Percentiles rank a stretch among this genome's conserved stretches.
Conservation (phyloP, 2,113 vertebrate species). For the Passer montanus region DNA sequence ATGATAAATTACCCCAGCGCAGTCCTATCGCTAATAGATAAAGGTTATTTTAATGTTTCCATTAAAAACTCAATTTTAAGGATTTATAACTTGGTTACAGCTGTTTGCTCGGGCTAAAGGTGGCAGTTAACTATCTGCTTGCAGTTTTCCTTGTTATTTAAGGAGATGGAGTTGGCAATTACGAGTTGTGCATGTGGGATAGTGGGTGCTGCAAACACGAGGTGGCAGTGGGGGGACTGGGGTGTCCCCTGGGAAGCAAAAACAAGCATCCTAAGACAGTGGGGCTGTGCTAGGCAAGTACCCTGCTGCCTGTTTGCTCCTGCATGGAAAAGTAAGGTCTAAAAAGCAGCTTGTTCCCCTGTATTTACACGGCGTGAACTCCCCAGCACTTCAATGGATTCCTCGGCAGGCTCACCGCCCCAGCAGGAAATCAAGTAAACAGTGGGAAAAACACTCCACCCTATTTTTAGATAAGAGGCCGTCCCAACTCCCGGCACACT, state of each 20-base stretch:
- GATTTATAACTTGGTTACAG: constrained; percentile 56
- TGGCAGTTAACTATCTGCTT: background rate
- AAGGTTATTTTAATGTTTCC: constrained; percentile 60
- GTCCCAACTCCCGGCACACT: accelerated
- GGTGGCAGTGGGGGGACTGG: background rate
- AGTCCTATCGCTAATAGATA: constrained; percentile 47
- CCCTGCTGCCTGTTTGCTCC: background rate
- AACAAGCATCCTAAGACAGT: background rate
- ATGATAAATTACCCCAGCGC: constrained; percentile 1
- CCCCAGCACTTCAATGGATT: constrained; percentile 5
- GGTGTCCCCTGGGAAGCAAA: background rate
- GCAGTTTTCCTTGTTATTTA: background rate
- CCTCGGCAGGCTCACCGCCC: constrained; percentile 19
- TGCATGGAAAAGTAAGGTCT: background rate
- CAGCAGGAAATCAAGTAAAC: constrained; percentile 60
- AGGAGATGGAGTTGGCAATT: background rate
- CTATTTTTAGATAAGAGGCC: constrained; percentile 36
- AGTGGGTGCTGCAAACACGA: background rate
- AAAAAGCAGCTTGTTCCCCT: background rate
- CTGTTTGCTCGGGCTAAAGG: constrained; percentile 37
- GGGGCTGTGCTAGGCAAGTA: background rate
- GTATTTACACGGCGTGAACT: background rate
- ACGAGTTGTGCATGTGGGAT: background rate
- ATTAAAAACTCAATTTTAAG: constrained; percentile 68
- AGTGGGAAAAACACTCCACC: constrained; percentile 55